Percentiles rank a stretch among this genome's conserved stretches.
Evolutionary conservation across 2,888 invertebrate genomes (phyloP).

Genomic region (Papilio demoleus): DNA sequence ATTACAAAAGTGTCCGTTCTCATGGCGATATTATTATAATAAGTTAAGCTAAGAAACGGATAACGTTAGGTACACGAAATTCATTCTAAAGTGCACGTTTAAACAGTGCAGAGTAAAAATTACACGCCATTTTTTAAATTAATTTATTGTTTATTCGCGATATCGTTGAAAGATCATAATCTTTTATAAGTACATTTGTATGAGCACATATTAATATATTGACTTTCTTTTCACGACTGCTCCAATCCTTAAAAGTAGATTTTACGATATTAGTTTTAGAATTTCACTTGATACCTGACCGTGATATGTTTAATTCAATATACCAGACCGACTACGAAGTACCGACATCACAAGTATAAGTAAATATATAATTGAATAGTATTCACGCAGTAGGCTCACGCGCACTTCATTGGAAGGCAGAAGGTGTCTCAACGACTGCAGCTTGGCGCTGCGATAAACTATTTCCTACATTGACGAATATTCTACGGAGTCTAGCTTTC

Average conservation of each 20-base stretch:
- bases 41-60: not conserved
- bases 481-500: not conserved
- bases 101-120: no score
- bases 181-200: no score
- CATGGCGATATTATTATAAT: not conserved
- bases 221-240: not conserved
- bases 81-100: not conserved
- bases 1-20: conserved; percentile 1
- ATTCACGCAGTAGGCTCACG: conserved; percentile 35
- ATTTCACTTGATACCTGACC: not conserved
- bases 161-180: no score
- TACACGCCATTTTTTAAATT: no score
- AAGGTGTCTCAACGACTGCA: conserved; percentile 27
- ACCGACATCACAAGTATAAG: conserved; percentile 13
- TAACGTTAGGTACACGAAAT: not conserved
- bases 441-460: conserved; percentile 23
- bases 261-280: not conserved
- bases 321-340: not conserved
- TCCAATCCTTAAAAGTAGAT: not conserved
- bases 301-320: conserved; percentile 13
- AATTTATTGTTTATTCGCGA: no score
- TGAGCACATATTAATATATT: no score
- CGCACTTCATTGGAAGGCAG: conserved; percentile 34
- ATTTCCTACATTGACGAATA: conserved; percentile 16
- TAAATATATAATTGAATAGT: conserved; percentile 30